phyloP scores from a whole-genome alignment of 1,140 invertebrate species.

The Goniozus legneri region DNA sequence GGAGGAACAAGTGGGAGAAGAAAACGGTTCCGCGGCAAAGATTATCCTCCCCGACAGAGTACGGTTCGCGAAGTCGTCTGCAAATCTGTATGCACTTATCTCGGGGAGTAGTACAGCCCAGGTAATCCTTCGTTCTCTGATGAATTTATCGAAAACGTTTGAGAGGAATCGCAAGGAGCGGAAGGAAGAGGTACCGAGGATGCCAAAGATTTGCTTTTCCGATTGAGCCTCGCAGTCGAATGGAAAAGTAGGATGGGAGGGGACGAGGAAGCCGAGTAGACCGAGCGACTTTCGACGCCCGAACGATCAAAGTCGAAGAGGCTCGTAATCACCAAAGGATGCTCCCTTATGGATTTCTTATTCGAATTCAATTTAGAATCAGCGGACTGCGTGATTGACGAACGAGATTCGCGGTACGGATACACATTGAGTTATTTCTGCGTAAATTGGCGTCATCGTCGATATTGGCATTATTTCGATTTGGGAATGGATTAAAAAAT shows the following conservation, averaged over 20 bases:
- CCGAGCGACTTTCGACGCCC: conserved; percentile 45
- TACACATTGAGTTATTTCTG: no score
- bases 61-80: conserved; percentile 14
- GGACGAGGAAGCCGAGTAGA: conserved; percentile 15
- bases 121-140: conserved; percentile 33
- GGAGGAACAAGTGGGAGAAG: no score
- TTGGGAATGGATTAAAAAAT: no score
- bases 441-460: no score
- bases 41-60: background rate
- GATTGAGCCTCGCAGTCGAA: conserved; percentile 38
- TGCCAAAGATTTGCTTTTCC: conserved; percentile 51
- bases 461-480: conserved; percentile 19
- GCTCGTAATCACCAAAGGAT: conserved; percentile 45
- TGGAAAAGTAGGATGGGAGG: conserved; percentile 2
- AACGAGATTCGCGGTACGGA: no score
- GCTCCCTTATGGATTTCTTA: conserved; percentile 51
- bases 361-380: conserved; percentile 48
- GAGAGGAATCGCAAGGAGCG: conserved; percentile 11
- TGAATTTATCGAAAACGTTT: conserved; percentile 39
- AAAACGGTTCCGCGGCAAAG: background rate
- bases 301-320: conserved; percentile 46
- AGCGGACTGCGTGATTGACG: conserved; percentile 35
- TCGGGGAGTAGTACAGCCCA: conserved; percentile 25
- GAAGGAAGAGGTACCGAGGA: conserved; percentile 15
- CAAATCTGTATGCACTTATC: conserved; percentile 26